phyloP scores from a whole-genome alignment of 92 coral and sea anemone species.

The Chrysogorgia sp. region DNA sequence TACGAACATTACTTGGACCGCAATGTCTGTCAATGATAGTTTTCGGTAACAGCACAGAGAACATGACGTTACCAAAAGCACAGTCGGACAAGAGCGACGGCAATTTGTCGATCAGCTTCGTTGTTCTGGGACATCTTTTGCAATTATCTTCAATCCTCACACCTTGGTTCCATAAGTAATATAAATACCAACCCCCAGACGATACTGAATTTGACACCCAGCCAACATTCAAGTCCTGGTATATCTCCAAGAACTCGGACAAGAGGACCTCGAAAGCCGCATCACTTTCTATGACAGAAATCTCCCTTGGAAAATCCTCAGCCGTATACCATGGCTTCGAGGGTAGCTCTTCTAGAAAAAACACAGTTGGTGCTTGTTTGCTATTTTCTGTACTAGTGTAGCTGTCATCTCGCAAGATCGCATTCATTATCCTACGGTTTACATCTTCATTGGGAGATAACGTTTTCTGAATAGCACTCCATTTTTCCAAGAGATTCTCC shows the following conservation, averaged over 20 bases:
- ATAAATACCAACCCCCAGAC: conserved; percentile 77
- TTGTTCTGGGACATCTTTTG: conserved; percentile 68
- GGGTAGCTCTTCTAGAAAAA: conserved; percentile 62
- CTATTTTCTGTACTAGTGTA: conserved; percentile 22
- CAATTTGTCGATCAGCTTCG: conserved; percentile 58
- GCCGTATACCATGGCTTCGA: conserved; percentile 64
- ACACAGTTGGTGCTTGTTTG: conserved; percentile 76
- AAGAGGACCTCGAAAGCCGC: conserved; percentile 52
- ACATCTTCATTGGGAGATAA: background rate
- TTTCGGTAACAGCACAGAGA: conserved; percentile 79
- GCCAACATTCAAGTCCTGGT: conserved; percentile 51
- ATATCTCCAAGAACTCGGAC: conserved; percentile 62
- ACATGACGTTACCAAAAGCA: conserved; percentile 86
- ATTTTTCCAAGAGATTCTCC: conserved; percentile 8
- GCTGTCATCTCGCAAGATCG: conserved; percentile 11
- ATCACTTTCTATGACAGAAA: conserved; percentile 10
- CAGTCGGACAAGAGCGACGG: conserved; percentile 65
- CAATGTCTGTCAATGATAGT: conserved; percentile 85
- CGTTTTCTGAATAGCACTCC: background rate
- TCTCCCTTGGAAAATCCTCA: background rate
- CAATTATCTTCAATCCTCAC: conserved; percentile 66
- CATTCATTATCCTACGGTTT: conserved; percentile 6
- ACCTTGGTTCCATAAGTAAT: conserved; percentile 83
- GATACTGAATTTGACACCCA: conserved; percentile 77
- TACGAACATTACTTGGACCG: conserved; percentile 93